Evolutionary conservation across 2,113 vertebrate genomes (phyloP).

Genomic region (Diglossa brunneiventris): DNA sequence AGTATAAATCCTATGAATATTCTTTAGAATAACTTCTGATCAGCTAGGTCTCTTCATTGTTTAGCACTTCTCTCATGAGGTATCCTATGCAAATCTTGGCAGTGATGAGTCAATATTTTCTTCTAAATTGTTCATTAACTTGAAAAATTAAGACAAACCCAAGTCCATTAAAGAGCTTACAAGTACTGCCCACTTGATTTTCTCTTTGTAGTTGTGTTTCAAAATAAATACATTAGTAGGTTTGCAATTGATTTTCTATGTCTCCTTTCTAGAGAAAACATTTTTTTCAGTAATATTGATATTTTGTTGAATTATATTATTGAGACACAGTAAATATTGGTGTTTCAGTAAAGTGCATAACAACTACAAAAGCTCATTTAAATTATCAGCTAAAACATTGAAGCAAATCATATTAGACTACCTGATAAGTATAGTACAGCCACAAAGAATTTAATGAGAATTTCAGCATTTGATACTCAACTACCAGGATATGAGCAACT

Average conservation of each 20-base stretch:
- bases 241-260: background rate
- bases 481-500: background rate
- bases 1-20: background rate
- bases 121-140: background rate
- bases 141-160: background rate
- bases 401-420: conserved; percentile 10
- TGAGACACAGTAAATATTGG: background rate
- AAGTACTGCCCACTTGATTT: background rate
- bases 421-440: background rate
- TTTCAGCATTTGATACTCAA: background rate
- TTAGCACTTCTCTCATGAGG: background rate
- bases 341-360: background rate
- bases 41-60: background rate
- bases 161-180: background rate
- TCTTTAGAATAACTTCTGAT: background rate
- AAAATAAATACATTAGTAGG: background rate
- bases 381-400: background rate
- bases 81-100: background rate
- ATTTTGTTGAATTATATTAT: background rate
- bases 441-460: conserved; percentile 18
- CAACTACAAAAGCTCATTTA: background rate
- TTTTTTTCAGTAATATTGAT: background rate
- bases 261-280: background rate
- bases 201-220: background rate
- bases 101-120: background rate